Evolutionary conservation across 2,113 vertebrate species (phyloP).

Genomic region (Entelurus aequoreus): DNA sequence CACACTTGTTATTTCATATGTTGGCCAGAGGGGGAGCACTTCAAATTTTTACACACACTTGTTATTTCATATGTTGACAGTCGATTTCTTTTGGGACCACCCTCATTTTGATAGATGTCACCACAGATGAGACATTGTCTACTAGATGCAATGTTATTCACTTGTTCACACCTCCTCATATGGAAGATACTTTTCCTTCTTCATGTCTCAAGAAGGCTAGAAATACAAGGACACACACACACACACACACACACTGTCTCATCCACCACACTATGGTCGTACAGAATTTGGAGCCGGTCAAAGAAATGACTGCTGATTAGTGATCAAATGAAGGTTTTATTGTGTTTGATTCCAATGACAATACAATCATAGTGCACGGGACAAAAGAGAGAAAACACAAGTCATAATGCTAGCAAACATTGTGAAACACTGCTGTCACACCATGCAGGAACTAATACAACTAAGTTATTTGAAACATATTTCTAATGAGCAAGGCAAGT

Average conservation of each 20-base stretch:
- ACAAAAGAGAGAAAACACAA: conserved; percentile 20
- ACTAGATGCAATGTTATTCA: too few relatives aligned
- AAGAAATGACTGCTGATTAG: conserved; percentile 62
- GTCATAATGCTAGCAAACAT: conserved; percentile 2
- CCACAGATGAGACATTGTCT: too few relatives aligned
- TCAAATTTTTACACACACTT: too few relatives aligned
- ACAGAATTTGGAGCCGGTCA: conserved; percentile 69
- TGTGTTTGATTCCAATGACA: conserved; percentile 72
- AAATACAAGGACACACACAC: conserved; percentile 22
- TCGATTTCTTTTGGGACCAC: too few relatives aligned
- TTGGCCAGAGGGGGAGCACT: too few relatives aligned
- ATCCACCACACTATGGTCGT: conserved; percentile 71
- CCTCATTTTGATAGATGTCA: too few relatives aligned
- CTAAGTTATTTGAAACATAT: conserved; percentile 10
- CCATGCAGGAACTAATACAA: conserved; percentile 2
- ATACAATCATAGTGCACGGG: conserved; percentile 74
- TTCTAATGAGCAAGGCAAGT: conserved; percentile 45
- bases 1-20: too few relatives aligned
- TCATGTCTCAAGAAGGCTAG: too few relatives aligned
- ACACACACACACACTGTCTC: conserved; percentile 15
- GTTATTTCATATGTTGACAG: too few relatives aligned
- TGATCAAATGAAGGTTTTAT: conserved; percentile 64
- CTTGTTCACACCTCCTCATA: too few relatives aligned
- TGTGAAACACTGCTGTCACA: conserved; percentile 5
- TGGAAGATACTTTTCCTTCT: too few relatives aligned